Evolutionary conservation across 2,113 vertebrate genomes (phyloP), one percentile per base, ranked within the genome.

Genomic region (Oxygymnocypris stewartii): DNA sequence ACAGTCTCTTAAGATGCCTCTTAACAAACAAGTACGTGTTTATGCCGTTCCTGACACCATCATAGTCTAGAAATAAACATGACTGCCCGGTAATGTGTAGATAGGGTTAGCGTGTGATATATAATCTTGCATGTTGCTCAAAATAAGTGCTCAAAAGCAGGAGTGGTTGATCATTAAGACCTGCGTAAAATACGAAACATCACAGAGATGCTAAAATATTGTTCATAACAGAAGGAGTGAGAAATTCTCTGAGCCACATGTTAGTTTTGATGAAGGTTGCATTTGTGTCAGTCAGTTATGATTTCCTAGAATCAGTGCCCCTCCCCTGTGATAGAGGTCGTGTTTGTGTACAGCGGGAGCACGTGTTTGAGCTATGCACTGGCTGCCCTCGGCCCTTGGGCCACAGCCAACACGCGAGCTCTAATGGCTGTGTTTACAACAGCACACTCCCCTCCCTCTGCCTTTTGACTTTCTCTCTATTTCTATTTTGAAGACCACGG

Each of bases 261-360:
- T n/a, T 23, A 3, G 79, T 67, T 83, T 84, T 77, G 74, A 10
- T 61, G 44, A 73, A 71, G 57, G 67, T 63, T 71, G 83, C 88
- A 89, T 89, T 90, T 87, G 83, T 88, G 59, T 75, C 85, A 90
- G 84, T 89, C 91, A 79, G 88, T 85, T 90, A 84, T 86, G 86
- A 88, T 90, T 93, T 92, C 93, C 88, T 90, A 90, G 92, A 94
- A 92, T 84, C 4, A 13, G 28, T 44, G 57, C 82, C 79, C 82
- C 65, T 67, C 42, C 86, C 54, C 77, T 8, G 13, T 69, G 63
- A 59, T 49, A 23, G 54, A 83, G 77, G 31, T 80, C 79, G 76
- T 37, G 57, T 63, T 90, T 90, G 90, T 91, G 89, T 92, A 83
- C 81, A 79, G 88, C 47, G 13, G 25, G 69, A 85, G 67, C 91